Percentiles rank a stretch among this genome's conserved stretches.
These are phyloP conservation scores for Cremastobaeus sp. DNA, from an alignment of 2,888 invertebrate genomes.

Conservation along the genomic window DNA sequence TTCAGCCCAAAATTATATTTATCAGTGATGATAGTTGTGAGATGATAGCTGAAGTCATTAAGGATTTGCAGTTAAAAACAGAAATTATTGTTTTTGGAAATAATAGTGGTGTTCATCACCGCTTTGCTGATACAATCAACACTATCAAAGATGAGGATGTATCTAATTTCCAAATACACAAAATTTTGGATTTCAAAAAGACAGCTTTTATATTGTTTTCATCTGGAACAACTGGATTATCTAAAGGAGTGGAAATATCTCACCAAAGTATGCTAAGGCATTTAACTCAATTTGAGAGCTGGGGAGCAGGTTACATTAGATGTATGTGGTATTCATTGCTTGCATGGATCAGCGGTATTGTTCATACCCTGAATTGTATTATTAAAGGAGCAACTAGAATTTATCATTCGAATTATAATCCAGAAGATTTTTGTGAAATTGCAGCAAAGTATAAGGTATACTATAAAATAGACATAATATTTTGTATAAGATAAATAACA, in stretches of 20 bases:
- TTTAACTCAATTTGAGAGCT: slow-evolving; percentile 11
- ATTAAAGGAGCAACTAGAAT: slow-evolving; percentile 52
- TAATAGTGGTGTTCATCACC: slow-evolving; percentile 13
- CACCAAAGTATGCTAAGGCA: slow-evolving; percentile 62
- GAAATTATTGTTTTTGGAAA: slow-evolving; percentile 66
- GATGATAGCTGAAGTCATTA: slow-evolving; percentile 36
- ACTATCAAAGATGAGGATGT: slow-evolving; percentile 55
- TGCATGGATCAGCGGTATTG: slow-evolving; percentile 70
- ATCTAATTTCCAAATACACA: slow-evolving; percentile 59
- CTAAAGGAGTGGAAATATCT: slow-evolving; percentile 70
- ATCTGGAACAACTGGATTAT: slow-evolving; percentile 71
- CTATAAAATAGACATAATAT: too few relatives aligned
- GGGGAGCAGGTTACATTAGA: neutral
- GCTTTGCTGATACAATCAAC: slow-evolving; percentile 61
- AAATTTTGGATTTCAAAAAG: slow-evolving; percentile 48
- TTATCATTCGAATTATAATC: slow-evolving; percentile 63
- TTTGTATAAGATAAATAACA: too few relatives aligned
- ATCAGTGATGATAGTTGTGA: slow-evolving; percentile 43
- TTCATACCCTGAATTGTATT: slow-evolving; percentile 60
- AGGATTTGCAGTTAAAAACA: slow-evolving; percentile 35
- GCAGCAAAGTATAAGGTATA: slow-evolving; percentile 71
- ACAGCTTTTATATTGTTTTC: slow-evolving; percentile 68
- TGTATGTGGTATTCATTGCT: slow-evolving; percentile 66
- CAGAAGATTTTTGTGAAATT: slow-evolving; percentile 63
- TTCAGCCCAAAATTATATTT: slow-evolving; percentile 69